phyloP scores from a whole-genome alignment of 2,888 invertebrate species.

The Onchidella celtica region DNA sequence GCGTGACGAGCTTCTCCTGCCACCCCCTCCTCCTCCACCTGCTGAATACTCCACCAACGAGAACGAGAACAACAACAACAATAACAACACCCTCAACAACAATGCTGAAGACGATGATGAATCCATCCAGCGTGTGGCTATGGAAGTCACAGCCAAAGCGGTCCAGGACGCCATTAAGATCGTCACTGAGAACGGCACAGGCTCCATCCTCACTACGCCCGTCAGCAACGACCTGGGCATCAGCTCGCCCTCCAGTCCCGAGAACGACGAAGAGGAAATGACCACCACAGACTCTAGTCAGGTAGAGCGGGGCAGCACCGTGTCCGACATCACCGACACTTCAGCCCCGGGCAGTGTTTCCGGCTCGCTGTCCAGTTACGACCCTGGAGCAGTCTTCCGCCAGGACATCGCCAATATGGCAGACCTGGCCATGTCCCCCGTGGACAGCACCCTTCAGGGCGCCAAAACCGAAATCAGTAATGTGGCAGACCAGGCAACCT shows the following conservation, averaged over 20 bases:
- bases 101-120: constrained; percentile 50
- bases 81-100: constrained; percentile 33
- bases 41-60: not conserved
- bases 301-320: constrained; percentile 40
- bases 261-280: constrained; percentile 40
- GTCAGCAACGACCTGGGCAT: constrained; percentile 20
- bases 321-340: constrained; percentile 36
- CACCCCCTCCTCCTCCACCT: constrained; percentile 11
- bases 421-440: not conserved
- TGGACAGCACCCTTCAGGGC: not conserved
- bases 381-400: constrained; percentile 40
- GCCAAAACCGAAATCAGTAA: not conserved
- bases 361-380: constrained; percentile 45
- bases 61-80: constrained; percentile 17
- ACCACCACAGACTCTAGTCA: constrained; percentile 47
- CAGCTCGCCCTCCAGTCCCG: constrained; percentile 38
- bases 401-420: constrained; percentile 33
- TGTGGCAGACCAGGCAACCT: not conserved
- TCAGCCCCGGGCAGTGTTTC: constrained; percentile 39
- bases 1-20: constrained; percentile 13
- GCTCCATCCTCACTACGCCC: constrained; percentile 14
- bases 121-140: constrained; percentile 53
- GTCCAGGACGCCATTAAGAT: constrained; percentile 57
- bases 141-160: constrained; percentile 54
- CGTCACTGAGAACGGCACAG: constrained; percentile 53